These are phyloP conservation scores for Dendrolimus punctatus DNA, from an alignment of 1,140 invertebrate genomes.

Conservation along the genomic window DNA sequence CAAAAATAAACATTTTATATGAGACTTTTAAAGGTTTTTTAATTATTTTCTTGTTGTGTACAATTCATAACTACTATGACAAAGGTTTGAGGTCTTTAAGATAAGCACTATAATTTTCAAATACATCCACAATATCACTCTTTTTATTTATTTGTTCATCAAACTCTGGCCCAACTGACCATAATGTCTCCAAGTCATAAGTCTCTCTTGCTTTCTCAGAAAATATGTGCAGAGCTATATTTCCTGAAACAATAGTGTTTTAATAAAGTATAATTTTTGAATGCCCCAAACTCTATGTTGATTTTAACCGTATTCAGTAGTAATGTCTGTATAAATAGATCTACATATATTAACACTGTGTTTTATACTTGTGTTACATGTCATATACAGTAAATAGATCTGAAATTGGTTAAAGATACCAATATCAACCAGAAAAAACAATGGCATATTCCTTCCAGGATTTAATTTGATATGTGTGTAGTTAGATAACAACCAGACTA, in stretches of 20 bases:
- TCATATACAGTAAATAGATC: no score
- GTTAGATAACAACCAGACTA: no score
- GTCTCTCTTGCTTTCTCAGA: slow-evolving; percentile 76
- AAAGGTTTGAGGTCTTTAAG: slow-evolving; percentile 75
- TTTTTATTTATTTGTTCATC: slow-evolving; percentile 80
- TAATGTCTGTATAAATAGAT: no score
- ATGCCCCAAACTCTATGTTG: no score
- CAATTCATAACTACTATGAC: slow-evolving; percentile 14
- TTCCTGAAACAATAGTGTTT: slow-evolving; percentile 72
- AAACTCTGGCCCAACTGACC: slow-evolving; percentile 88
- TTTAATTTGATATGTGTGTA: background rate
- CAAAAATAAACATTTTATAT: slow-evolving; percentile 70
- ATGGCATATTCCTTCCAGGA: slow-evolving; percentile 7
- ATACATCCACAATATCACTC: slow-evolving; percentile 72
- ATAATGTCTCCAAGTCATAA: slow-evolving; percentile 93
- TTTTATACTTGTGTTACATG: no score
- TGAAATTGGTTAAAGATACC: no score
- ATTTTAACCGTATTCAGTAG: no score
- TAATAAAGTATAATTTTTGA: no score
- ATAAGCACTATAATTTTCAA: slow-evolving; percentile 77
- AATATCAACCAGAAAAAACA: slow-evolving; percentile 13
- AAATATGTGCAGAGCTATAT: slow-evolving; percentile 94
- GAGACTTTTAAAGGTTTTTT: slow-evolving; percentile 56
- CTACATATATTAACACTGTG: no score
- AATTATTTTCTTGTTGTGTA: slow-evolving; percentile 16